Percentiles rank a stretch among this genome's conserved stretches.
Evolutionary conservation across 2,797 vertebrate species (phyloP).

Genomic region (Danio tinwini): DNA sequence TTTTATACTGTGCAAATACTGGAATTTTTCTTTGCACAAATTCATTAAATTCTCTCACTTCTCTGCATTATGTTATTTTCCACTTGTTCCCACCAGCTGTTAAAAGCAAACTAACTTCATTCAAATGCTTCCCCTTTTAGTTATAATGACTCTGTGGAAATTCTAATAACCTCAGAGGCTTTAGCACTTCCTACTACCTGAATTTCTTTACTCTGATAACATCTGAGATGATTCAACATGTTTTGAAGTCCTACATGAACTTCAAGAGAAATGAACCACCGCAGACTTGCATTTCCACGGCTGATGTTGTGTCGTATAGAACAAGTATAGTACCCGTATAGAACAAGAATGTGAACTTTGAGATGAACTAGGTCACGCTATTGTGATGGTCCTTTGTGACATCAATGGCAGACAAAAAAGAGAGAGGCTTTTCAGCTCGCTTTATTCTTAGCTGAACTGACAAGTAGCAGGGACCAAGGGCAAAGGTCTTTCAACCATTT

Average conservation of each 20-base stretch:
- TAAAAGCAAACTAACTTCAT: not conserved
- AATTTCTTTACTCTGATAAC: not conserved
- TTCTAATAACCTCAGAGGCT: not conserved
- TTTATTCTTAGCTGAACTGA: conserved; percentile 6
- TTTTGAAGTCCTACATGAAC: not conserved
- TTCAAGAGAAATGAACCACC: not conserved
- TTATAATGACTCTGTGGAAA: not conserved
- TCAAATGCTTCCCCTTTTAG: not conserved
- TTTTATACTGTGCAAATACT: not conserved
- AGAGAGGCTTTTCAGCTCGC: not conserved
- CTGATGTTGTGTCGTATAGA: not conserved
- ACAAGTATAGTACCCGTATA: not conserved
- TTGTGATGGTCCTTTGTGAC: conserved; percentile 24
- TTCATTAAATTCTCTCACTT: not conserved
- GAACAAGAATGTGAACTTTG: conserved; percentile 1
- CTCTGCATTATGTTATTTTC: not conserved
- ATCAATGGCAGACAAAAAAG: conserved; percentile 4
- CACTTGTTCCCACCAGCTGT: not conserved
- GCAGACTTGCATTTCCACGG: not conserved
- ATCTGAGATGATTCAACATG: conserved; percentile 10
- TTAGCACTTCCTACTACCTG: not conserved
- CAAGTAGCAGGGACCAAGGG: not conserved
- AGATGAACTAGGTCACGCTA: conserved; percentile 21
- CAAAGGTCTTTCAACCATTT: conserved; percentile 2
- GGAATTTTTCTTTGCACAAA: not conserved